These are phyloP conservation scores for Druon quercuslanigerum DNA, from an alignment of 1,140 invertebrate genomes.

Conservation along the genomic window DNA sequence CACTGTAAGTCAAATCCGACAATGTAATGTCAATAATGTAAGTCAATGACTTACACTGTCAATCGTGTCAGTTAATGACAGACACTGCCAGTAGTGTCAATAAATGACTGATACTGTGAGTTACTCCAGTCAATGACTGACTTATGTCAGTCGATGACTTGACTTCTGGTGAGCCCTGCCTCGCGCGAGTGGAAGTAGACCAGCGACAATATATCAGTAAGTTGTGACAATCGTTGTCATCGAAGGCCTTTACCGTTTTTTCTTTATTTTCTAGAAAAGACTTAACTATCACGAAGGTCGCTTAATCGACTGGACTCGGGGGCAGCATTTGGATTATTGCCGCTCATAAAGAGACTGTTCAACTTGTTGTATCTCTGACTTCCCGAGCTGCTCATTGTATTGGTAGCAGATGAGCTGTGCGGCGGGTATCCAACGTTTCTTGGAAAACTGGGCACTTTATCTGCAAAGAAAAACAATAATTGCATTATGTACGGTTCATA, in stretches of 20 bases:
- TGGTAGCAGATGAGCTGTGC: slow-evolving; percentile 71
- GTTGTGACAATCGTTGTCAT: slow-evolving; percentile 48
- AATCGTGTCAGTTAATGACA: too few relatives aligned
- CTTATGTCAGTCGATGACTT: too few relatives aligned
- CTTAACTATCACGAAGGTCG: slow-evolving; percentile 72
- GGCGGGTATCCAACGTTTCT: slow-evolving; percentile 64
- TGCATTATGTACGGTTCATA: not conserved
- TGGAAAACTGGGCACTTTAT: slow-evolving; percentile 71
- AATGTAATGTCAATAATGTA: too few relatives aligned
- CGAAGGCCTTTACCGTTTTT: slow-evolving; percentile 44
- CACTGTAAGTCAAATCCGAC: too few relatives aligned
- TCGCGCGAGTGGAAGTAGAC: not conserved
- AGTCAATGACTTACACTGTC: too few relatives aligned
- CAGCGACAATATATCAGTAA: slow-evolving; percentile 1
- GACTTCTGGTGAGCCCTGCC: too few relatives aligned
- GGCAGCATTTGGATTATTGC: slow-evolving; percentile 60
- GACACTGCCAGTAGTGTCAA: too few relatives aligned
- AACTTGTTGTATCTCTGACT: slow-evolving; percentile 73
- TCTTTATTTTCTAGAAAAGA: slow-evolving; percentile 24
- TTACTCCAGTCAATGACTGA: too few relatives aligned
- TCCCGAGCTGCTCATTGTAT: slow-evolving; percentile 71
- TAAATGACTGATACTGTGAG: too few relatives aligned
- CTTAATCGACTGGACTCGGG: slow-evolving; percentile 66
- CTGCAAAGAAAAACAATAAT: slow-evolving; percentile 53
- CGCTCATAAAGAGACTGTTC: slow-evolving; percentile 66